These are phyloP conservation scores for Gallinago media DNA, from an alignment of 2,113 vertebrate genomes.

Conservation along the genomic window DNA sequence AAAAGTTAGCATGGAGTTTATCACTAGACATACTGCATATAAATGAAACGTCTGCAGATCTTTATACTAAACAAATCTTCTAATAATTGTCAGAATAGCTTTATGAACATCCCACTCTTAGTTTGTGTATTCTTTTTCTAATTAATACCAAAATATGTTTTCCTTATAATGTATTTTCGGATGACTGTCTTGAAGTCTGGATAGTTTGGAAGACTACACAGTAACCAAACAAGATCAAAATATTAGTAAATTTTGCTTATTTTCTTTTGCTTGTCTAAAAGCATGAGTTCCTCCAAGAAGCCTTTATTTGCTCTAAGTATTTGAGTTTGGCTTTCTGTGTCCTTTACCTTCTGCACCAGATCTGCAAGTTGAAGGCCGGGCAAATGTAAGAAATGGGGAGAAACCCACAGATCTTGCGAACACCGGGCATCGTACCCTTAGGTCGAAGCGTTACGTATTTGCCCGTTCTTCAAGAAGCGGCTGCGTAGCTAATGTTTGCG, in stretches of 20 bases:
- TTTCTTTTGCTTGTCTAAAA: background rate
- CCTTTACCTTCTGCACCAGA: background rate
- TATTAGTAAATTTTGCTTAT: background rate
- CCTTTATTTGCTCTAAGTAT: background rate
- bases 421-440: background rate
- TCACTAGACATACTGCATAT: background rate
- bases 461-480: background rate
- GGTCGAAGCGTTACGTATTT: background rate
- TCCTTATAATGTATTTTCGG: background rate
- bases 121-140: background rate
- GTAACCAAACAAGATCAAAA: background rate
- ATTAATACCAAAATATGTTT: background rate
- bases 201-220: background rate
- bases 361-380: background rate
- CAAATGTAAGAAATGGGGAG: background rate
- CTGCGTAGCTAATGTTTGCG: rapidly evolving
- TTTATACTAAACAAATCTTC: background rate
- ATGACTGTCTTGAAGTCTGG: background rate
- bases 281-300: background rate
- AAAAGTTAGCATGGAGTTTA: background rate
- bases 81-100: background rate
- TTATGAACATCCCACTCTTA: background rate
- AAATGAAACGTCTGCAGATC: background rate
- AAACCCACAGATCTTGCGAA: background rate
- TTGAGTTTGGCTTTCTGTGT: background rate